phyloP scores from a whole-genome alignment of 2,888 invertebrate genomes.

The Aethes cnicana region DNA sequence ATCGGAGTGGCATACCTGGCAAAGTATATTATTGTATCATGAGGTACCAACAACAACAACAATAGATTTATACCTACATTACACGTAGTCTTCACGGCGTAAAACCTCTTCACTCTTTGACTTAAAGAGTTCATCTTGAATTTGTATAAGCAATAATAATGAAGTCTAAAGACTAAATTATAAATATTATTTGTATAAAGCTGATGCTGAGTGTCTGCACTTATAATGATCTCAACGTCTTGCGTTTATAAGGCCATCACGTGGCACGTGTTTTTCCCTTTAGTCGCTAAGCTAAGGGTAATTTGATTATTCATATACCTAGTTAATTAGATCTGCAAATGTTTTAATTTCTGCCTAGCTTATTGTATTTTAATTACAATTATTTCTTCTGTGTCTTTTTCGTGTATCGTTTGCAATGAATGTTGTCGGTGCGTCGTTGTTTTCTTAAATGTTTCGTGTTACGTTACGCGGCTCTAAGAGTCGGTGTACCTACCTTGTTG shows the following conservation, averaged over 20 bases:
- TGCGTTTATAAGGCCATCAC: conserved; percentile 36
- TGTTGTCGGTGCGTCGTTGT: conserved; percentile 10
- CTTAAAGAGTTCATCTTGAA: conserved; percentile 30
- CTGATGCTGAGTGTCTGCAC: conserved; percentile 43
- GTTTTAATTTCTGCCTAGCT: not conserved
- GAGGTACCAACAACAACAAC: no score
- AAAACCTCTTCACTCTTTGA: no score
- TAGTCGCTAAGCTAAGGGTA: conserved; percentile 2
- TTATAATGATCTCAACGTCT: conserved; percentile 56
- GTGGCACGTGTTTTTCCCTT: conserved; percentile 31
- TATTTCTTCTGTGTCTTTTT: not conserved
- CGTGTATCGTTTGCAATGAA: not conserved
- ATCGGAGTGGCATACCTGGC: no score
- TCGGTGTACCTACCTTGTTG: conserved; percentile 8
- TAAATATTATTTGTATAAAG: conserved; percentile 37
- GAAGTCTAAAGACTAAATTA: conserved; percentile 43
- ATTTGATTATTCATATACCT: no score
- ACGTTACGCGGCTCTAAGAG: conserved; percentile 15
- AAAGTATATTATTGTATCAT: no score
- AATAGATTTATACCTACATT: no score
- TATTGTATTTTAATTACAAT: not conserved
- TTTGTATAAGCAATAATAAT: conserved; percentile 47
- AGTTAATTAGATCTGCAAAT: not conserved
- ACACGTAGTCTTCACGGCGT: no score
- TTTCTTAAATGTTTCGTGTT: conserved; percentile 9